A percentile compares a stretch with the other conserved stretches of the same genome.
Evolutionary conservation across 2,797 vertebrate genomes (phyloP).

Genomic region (Enteromius radiatus): DNA sequence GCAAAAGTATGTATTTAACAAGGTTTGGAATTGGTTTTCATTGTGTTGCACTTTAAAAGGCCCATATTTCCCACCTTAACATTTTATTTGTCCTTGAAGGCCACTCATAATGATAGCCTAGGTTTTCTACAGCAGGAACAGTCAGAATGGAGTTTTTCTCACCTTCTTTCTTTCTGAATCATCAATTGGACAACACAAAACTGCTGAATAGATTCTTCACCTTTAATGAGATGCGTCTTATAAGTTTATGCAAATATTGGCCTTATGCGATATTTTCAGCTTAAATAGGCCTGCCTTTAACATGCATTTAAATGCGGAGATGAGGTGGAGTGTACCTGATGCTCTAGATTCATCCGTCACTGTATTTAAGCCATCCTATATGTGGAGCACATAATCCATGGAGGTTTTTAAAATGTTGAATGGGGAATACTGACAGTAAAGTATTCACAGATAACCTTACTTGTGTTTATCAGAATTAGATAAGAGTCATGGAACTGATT

Average conservation of each 20-base stretch:
- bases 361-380: neutral
- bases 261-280: neutral
- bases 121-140: neutral
- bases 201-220: neutral
- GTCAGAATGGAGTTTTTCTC: neutral
- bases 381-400: neutral
- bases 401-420: neutral
- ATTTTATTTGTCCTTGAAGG: neutral
- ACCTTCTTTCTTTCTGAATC: neutral
- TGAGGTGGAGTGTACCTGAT: slow-evolving; percentile 15
- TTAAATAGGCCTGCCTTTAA: neutral
- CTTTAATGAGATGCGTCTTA: slow-evolving; percentile 8
- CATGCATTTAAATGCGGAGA: neutral
- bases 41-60: neutral
- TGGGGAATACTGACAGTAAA: neutral
- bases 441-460: neutral
- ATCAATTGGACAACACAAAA: neutral
- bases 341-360: neutral
- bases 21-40: neutral
- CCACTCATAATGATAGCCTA: neutral
- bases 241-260: slow-evolving; percentile 13
- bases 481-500: neutral
- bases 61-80: neutral
- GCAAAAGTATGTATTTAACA: neutral
- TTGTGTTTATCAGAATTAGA: neutral